phyloP scores from a whole-genome alignment of 2,888 invertebrate genomes.

The Gastrophysa polygoni region DNA sequence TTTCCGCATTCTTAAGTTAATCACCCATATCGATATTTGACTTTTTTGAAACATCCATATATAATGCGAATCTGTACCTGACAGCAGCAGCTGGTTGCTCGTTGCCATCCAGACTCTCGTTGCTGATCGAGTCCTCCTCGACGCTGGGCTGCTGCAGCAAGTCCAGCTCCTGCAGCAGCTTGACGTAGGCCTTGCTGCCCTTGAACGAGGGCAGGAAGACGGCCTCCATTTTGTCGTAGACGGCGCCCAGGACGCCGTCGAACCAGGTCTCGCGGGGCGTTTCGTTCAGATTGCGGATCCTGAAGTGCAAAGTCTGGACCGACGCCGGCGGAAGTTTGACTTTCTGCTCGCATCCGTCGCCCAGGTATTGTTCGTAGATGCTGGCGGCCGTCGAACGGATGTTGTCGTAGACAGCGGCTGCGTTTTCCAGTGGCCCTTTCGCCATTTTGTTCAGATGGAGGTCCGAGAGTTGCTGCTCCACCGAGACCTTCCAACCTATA shows the following conservation, averaged over 20 bases:
- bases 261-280: constrained; percentile 76
- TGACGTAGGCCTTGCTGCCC: constrained; percentile 69
- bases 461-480: constrained; percentile 71
- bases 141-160: constrained; percentile 64
- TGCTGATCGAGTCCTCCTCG: constrained; percentile 65
- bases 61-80: no score
- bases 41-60: no score
- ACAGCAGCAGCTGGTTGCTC: no score
- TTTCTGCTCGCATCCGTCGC: constrained; percentile 71
- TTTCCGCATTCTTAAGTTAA: no score
- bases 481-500: constrained; percentile 72
- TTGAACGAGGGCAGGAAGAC: constrained; percentile 72
- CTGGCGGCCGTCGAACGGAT: constrained; percentile 72
- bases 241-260: constrained; percentile 78
- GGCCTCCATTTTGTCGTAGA: constrained; percentile 67
- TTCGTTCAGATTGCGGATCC: constrained; percentile 66
- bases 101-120: constrained; percentile 59
- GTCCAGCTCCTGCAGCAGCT: constrained; percentile 75
- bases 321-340: constrained; percentile 68
- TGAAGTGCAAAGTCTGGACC: constrained; percentile 65
- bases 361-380: constrained; percentile 78
- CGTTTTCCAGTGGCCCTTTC: constrained; percentile 55
- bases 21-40: no score
- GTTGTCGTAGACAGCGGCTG: constrained; percentile 50
- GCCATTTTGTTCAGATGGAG: constrained; percentile 61